Percentiles rank a stretch among this genome's conserved stretches.
phyloP scores from a whole-genome alignment of 35 echinoderm and acorn worm genomes.

The Apostichopus japonicus region DNA sequence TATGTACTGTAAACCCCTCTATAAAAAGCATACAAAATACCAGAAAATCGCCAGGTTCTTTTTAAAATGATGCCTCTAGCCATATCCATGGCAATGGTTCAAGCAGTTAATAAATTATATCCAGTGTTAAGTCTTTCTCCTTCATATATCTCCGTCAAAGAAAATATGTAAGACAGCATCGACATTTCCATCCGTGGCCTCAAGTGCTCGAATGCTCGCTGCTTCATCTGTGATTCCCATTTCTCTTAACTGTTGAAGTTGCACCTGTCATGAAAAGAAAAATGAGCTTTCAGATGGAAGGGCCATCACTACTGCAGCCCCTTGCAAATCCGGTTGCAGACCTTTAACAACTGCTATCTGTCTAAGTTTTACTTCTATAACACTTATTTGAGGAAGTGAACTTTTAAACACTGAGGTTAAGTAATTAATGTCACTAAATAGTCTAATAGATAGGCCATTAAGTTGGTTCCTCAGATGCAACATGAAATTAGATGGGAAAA shows the following conservation, averaged over 20 bases:
- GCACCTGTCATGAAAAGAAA: conserved; percentile 57
- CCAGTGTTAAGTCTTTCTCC: neutral
- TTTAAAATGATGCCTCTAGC: neutral
- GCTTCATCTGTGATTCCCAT: conserved; percentile 94
- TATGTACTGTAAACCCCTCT: too few relatives aligned
- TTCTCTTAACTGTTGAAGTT: conserved; percentile 84
- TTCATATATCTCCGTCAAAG: conserved; percentile 46
- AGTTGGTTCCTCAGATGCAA: too few relatives aligned
- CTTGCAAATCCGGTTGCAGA: too few relatives aligned
- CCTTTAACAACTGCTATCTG: too few relatives aligned
- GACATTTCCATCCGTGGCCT: conserved; percentile 78
- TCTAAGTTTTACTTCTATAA: too few relatives aligned
- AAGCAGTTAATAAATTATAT: neutral
- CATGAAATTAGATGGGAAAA: too few relatives aligned
- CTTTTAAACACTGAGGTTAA: too few relatives aligned
- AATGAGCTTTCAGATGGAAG: neutral
- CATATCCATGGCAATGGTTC: neutral
- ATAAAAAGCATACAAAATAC: neutral
- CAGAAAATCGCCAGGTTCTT: neutral
- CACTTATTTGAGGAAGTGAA: too few relatives aligned
- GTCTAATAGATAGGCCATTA: too few relatives aligned
- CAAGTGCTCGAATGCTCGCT: conserved; percentile 73
- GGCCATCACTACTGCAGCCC: too few relatives aligned
- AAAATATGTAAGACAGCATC: conserved; percentile 61
- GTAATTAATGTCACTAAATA: too few relatives aligned